A percentile compares a stretch with the other conserved stretches of the same genome.
These are phyloP conservation scores for Leptinotarsa tumamoca DNA, from an alignment of 2,888 invertebrate genomes.

Conservation along the genomic window DNA sequence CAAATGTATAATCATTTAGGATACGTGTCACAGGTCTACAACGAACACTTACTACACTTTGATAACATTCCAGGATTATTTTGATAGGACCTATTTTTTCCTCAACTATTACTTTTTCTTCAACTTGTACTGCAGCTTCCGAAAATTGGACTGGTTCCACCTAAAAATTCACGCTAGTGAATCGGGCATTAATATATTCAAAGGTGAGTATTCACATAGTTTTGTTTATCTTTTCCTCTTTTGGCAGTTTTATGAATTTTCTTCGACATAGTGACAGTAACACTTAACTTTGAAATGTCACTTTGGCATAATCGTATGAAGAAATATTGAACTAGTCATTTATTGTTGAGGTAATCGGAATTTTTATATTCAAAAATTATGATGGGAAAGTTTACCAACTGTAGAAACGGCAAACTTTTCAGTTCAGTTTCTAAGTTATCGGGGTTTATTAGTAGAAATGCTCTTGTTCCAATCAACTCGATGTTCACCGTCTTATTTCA, in stretches of 20 bases:
- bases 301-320: background rate
- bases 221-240: background rate
- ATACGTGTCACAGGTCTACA: too few species aligned
- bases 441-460: too few species aligned
- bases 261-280: constrained; percentile 4
- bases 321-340: background rate
- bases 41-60: constrained; percentile 15
- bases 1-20: too few species aligned
- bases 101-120: background rate
- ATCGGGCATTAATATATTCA: background rate
- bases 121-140: background rate
- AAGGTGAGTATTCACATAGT: background rate
- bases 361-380: too few species aligned
- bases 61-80: constrained; percentile 38
- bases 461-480: too few species aligned
- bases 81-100: constrained; percentile 33
- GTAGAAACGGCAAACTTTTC: too few species aligned
- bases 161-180: background rate
- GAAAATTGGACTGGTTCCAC: background rate
- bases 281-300: background rate
- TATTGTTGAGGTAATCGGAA: too few species aligned
- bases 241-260: background rate
- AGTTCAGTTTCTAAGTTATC: too few species aligned
- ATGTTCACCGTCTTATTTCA: too few species aligned
- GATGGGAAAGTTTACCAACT: too few species aligned